phyloP scores from a whole-genome alignment of 2,797 vertebrate genomes.

The Liparis tanakae region DNA sequence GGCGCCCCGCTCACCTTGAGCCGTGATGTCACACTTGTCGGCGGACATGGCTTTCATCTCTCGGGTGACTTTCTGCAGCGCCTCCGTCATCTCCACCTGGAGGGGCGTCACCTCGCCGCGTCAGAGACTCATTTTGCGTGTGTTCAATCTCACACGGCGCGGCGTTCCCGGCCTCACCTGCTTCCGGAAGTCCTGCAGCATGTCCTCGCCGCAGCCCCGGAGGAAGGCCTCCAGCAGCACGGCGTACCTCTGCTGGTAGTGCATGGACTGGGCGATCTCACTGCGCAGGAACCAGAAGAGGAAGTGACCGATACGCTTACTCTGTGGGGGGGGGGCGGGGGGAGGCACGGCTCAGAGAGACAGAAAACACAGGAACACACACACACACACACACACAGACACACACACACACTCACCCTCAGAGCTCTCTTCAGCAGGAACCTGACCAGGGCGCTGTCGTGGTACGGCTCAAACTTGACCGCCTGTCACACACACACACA shows the following conservation, averaged over 20 bases:
- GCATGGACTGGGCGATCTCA: conserved; percentile 97
- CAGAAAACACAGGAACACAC: not conserved
- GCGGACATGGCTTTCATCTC: conserved; percentile 94
- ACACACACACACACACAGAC: not conserved
- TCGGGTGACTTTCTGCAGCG: conserved; percentile 93
- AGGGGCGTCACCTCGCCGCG: not conserved
- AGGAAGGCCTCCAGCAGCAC: conserved; percentile 96
- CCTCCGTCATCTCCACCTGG: conserved; percentile 91
- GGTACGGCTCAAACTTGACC: conserved; percentile 98
- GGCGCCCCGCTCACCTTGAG: conserved; percentile 86
- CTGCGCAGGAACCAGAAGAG: conserved; percentile 99
- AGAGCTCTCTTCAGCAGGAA: conserved; percentile 95
- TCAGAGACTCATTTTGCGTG: not conserved
- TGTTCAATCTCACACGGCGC: too few relatives aligned
- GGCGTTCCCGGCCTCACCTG: conserved; percentile 75
- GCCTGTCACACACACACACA: conserved; percentile 81
- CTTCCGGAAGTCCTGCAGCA: conserved; percentile 93
- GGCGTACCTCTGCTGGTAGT: conserved; percentile 96
- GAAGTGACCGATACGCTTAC: conserved; percentile 97
- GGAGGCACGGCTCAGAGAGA: too few relatives aligned
- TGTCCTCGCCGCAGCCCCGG: conserved; percentile 92
- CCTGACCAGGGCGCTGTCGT: conserved; percentile 95
- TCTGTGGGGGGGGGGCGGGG: conserved; percentile 77
- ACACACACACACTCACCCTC: conserved; percentile 86
- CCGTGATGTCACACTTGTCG: conserved; percentile 94